These are phyloP conservation scores for Eidolon helvum DNA, from an alignment of 2,113 vertebrate species.

Conservation along the genomic window DNA sequence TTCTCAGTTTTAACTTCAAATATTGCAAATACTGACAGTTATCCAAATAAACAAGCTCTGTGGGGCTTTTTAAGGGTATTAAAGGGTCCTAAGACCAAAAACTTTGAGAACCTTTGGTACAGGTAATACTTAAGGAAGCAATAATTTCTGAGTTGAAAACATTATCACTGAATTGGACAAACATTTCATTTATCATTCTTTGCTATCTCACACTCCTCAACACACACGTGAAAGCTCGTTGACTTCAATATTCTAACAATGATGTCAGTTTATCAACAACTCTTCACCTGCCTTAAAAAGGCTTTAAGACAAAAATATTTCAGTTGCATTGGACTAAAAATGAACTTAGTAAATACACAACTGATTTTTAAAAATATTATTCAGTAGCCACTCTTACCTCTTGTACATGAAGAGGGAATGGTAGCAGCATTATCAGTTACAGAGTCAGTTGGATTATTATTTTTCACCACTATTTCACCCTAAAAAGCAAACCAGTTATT, in stretches of 20 bases:
- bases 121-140: not conserved
- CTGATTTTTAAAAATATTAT: not conserved
- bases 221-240: not conserved
- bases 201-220: not conserved
- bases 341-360: not conserved
- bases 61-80: not conserved
- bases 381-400: conserved; percentile 70
- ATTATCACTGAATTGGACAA: not conserved
- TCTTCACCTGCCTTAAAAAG: not conserved
- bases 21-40: not conserved
- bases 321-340: not conserved
- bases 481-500: conserved; percentile 61
- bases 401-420: conserved; percentile 57
- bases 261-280: not conserved
- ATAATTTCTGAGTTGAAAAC: not conserved
- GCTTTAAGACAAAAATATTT: conserved; percentile 2
- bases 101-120: not conserved
- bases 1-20: not conserved
- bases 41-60: not conserved
- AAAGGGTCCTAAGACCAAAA: not conserved
- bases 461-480: conserved; percentile 63
- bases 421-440: not conserved
- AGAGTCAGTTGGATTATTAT: conserved; percentile 14
- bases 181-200: not conserved
- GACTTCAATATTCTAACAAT: not conserved